These are phyloP conservation scores for Aramus guarauna DNA, from an alignment of 2,113 vertebrate species.

Conservation along the genomic window DNA sequence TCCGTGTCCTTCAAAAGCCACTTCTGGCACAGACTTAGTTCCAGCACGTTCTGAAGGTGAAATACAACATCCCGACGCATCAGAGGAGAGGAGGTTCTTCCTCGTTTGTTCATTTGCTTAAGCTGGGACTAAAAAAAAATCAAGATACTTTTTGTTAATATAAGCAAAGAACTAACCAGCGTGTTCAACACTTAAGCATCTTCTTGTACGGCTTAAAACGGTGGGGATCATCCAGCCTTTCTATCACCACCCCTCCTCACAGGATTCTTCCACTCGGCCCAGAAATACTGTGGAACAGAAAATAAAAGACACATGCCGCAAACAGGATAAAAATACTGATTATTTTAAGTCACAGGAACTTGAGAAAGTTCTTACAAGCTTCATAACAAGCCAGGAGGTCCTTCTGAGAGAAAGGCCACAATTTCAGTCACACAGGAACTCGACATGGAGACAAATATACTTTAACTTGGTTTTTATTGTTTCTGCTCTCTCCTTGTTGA, in stretches of 20 bases:
- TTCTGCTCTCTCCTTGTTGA: background rate
- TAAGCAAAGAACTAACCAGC: background rate
- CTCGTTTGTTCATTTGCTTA: background rate
- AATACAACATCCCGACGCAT: background rate
- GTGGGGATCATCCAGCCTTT: background rate
- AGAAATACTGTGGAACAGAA: background rate
- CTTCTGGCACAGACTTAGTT: background rate
- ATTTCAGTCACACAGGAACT: background rate
- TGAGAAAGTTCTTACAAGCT: background rate
- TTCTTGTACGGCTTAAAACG: background rate
- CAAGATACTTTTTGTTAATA: background rate
- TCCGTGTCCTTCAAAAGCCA: rapidly evolving
- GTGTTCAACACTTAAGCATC: background rate
- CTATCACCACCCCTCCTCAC: background rate
- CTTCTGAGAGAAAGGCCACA: background rate
- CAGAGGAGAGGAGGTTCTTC: background rate
- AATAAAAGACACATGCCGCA: background rate
- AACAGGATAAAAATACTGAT: background rate
- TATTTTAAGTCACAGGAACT: background rate
- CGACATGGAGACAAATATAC: background rate
- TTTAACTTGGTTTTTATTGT: background rate
- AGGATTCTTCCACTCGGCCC: background rate
- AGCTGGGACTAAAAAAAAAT: background rate
- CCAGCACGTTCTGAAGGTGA: background rate
- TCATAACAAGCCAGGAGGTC: too few species aligned